Evolutionary conservation across 2,113 vertebrate species (phyloP).

Genomic region (Bufo gargarizans): DNA sequence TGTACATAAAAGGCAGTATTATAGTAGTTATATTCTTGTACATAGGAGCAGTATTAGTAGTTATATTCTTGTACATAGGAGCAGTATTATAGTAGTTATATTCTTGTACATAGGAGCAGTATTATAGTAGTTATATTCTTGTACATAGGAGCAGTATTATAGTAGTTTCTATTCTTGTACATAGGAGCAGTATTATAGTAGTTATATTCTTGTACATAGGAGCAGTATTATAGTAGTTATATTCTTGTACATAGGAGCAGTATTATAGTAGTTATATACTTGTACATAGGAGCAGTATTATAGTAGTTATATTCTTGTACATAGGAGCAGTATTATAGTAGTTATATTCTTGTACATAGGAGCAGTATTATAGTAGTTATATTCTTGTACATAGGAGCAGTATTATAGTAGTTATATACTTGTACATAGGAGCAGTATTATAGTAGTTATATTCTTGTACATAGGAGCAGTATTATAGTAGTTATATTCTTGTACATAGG

Average conservation of each 20-base stretch:
- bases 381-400: constrained; percentile 2
- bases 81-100: background rate
- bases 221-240: constrained; percentile 11
- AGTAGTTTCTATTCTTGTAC: background rate
- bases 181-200: constrained; percentile 1
- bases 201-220: constrained; percentile 20
- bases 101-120: constrained; percentile 8
- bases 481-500: constrained; percentile 7
- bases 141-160: constrained; percentile 1
- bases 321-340: constrained; percentile 11
- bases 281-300: constrained; percentile 14
- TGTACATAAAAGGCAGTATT: background rate
- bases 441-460: constrained; percentile 8
- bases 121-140: constrained; percentile 5
- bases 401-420: constrained; percentile 18
- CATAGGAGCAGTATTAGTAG: background rate
- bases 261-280: constrained; percentile 12
- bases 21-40: constrained; percentile 9
- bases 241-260: background rate
- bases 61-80: background rate
- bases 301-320: constrained; percentile 5
- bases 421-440: background rate
- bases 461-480: constrained; percentile 16
- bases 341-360: constrained; percentile 17
- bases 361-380: constrained; percentile 14